phyloP scores from a whole-genome alignment of 2,888 invertebrate species.

The Lasioglossum leucozonium region DNA sequence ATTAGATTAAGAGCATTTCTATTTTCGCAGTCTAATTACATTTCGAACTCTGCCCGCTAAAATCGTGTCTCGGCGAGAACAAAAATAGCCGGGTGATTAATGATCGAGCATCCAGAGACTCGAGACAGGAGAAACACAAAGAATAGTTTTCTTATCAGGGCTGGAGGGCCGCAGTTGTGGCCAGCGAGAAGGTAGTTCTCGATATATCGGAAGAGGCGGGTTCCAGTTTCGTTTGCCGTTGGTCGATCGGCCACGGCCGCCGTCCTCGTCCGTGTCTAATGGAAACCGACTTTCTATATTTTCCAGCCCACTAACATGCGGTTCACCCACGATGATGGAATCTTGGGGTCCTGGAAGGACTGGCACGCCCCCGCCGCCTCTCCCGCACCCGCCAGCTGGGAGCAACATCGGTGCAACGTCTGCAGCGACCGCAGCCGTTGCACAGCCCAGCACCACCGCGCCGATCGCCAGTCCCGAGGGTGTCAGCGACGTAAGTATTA shows the following conservation, averaged over 20 bases:
- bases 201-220: neutral
- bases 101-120: neutral
- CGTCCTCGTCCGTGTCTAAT: constrained; percentile 29
- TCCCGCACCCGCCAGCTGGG: constrained; percentile 74
- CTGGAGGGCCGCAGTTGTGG: neutral
- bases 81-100: neutral
- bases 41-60: no score
- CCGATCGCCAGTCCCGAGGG: constrained; percentile 85
- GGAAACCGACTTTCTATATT: constrained; percentile 48
- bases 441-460: constrained; percentile 79
- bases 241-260: neutral
- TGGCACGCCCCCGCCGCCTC: constrained; percentile 78
- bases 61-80: neutral
- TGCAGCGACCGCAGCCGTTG: constrained; percentile 69
- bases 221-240: neutral
- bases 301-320: constrained; percentile 86
- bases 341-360: constrained; percentile 82
- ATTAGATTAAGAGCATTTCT: neutral
- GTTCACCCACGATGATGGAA: constrained; percentile 86
- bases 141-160: neutral
- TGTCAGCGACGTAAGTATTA: constrained; percentile 82
- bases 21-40: neutral
- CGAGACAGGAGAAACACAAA: neutral
- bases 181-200: neutral
- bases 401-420: constrained; percentile 77